phyloP scores from a whole-genome alignment of 2,888 invertebrate genomes.

The Hirtodrosophila confusa region DNA sequence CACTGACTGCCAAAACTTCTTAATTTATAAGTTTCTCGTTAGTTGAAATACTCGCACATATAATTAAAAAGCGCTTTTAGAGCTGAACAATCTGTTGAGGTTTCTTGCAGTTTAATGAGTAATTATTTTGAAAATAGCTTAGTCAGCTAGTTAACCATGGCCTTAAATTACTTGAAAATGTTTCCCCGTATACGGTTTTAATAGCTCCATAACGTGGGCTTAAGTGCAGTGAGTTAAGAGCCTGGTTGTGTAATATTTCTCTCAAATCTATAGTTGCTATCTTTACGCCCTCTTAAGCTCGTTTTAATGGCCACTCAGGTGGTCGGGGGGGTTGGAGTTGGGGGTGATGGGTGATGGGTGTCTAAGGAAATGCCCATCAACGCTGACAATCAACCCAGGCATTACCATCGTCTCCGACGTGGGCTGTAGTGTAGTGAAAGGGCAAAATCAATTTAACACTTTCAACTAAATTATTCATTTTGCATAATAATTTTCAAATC shows the following conservation, averaged over 20 bases:
- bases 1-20: too few relatives aligned
- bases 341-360: too few relatives aligned
- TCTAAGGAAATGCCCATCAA: conserved; percentile 53
- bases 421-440: conserved; percentile 56
- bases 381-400: conserved; percentile 37
- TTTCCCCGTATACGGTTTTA: not conserved
- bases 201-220: conserved; percentile 19
- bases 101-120: too few relatives aligned
- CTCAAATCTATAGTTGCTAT: conserved; percentile 39
- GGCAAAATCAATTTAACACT: conserved; percentile 82
- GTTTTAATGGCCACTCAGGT: conserved; percentile 58
- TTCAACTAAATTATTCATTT: conserved; percentile 81
- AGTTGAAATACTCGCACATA: too few relatives aligned
- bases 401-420: conserved; percentile 59
- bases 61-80: too few relatives aligned
- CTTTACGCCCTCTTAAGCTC: conserved; percentile 40
- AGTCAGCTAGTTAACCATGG: too few relatives aligned
- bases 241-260: conserved; percentile 24
- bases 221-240: conserved; percentile 18
- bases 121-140: too few relatives aligned
- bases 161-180: conserved; percentile 16
- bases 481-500: conserved; percentile 82
- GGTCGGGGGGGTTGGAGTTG: not conserved
- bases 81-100: too few relatives aligned
- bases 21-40: too few relatives aligned